Evolutionary conservation across 2,113 vertebrate species (phyloP).

Genomic region (Thamnophis sirtalis): DNA sequence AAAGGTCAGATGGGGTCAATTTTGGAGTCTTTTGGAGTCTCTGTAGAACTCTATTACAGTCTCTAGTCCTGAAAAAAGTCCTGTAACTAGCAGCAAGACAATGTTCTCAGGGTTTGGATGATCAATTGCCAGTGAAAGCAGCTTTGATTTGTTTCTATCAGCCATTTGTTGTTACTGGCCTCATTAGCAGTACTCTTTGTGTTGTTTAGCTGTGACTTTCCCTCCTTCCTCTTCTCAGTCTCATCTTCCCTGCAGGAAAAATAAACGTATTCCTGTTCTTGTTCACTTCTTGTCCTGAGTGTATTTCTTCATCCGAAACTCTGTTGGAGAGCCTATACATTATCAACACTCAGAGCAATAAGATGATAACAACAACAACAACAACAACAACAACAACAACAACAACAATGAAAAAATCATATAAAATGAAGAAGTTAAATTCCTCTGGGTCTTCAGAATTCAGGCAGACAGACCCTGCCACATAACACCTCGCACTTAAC

Average conservation of each 20-base stretch:
- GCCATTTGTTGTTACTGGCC: neutral
- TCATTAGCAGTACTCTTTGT: neutral
- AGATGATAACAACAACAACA: no score
- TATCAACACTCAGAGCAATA: neutral
- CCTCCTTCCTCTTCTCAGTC: neutral
- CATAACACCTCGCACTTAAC: no score
- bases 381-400: no score
- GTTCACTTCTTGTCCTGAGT: neutral
- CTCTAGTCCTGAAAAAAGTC: neutral
- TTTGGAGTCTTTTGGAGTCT: neutral
- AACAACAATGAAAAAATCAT: no score
- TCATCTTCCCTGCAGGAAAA: neutral
- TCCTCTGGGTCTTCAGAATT: no score
- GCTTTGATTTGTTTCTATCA: neutral
- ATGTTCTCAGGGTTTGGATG: neutral
- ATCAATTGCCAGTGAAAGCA: neutral
- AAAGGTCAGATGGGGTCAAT: neutral
- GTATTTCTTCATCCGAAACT: neutral
- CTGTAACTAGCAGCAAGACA: neutral
- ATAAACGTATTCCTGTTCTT: neutral
- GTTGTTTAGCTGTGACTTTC: neutral
- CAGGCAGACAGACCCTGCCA: no score
- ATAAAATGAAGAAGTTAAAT: no score
- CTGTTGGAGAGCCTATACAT: neutral
- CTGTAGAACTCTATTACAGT: neutral